Percentiles rank a stretch among this genome's conserved stretches.
Conservation (phyloP, 2,797 vertebrate species). For the Labeo calbasu region DNA sequence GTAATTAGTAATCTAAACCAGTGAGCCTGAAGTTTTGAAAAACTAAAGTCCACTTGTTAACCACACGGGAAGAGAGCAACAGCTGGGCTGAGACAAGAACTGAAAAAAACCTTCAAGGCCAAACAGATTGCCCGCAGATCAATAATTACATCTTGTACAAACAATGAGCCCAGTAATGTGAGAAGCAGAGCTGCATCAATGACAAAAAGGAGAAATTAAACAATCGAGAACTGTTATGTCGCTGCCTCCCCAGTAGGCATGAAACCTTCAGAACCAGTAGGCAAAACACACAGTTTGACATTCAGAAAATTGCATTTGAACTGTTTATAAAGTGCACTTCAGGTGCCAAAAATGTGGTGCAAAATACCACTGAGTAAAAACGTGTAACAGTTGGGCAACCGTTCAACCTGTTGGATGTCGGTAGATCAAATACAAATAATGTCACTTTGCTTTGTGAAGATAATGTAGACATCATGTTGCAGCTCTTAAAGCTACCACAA, state of each 20-base stretch:
- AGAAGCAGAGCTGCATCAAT: conserved; percentile 35
- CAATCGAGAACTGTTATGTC: neutral
- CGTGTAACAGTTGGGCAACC: conserved; percentile 13
- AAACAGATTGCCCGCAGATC: conserved; percentile 42
- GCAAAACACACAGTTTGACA: conserved; percentile 33
- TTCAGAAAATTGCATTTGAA: conserved; percentile 43
- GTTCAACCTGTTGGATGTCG: conserved; percentile 4
- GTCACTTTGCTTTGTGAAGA: neutral
- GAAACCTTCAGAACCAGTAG: conserved; percentile 8
- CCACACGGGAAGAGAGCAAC: conserved; percentile 27
- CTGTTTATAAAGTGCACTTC: conserved; percentile 30
- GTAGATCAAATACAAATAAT: conserved; percentile 35
- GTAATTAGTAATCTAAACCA: conserved; percentile 14
- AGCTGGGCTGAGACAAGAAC: conserved; percentile 15
- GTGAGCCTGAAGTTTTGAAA: neutral
- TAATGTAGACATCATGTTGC: neutral
- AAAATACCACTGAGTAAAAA: conserved; percentile 17
- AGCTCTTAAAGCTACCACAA: neutral
- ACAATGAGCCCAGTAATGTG: conserved; percentile 40
- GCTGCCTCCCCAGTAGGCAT: neutral
- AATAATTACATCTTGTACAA: conserved; percentile 52
- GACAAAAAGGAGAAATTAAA: conserved; percentile 41
- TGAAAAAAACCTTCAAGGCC: conserved; percentile 8
- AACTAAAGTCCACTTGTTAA: conserved; percentile 24
- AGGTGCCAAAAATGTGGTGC: neutral